phyloP scores from a whole-genome alignment of 1,140 invertebrate species.

The Acromyrmex charruanus region DNA sequence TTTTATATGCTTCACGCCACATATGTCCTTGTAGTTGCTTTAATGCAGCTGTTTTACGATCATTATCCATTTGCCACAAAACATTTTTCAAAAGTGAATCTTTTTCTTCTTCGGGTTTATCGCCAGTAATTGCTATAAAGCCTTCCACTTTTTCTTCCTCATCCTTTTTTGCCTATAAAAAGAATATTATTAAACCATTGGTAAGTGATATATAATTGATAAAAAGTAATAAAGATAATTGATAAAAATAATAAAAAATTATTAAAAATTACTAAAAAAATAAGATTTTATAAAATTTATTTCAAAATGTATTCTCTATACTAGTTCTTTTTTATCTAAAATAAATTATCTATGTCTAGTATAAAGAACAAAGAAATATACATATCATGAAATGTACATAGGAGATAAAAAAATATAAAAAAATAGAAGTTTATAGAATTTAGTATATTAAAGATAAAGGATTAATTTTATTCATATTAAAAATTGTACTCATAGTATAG shows the following conservation, averaged over 20 bases:
- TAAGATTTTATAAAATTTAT: slow-evolving; percentile 3
- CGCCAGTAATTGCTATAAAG: slow-evolving; percentile 86
- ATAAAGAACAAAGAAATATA: neutral
- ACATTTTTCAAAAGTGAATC: slow-evolving; percentile 89
- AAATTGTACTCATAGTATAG: neutral
- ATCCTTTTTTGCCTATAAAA: slow-evolving; percentile 87
- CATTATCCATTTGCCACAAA: slow-evolving; percentile 93
- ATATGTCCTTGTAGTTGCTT: slow-evolving; percentile 96
- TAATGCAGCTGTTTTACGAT: slow-evolving; percentile 93
- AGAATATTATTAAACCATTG: neutral
- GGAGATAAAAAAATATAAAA: neutral
- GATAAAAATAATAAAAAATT: neutral
- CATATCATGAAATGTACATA: neutral
- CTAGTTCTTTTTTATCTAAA: neutral
- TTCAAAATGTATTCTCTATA: neutral
- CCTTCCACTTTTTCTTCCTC: slow-evolving; percentile 87
- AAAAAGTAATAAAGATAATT: slow-evolving; percentile 14
- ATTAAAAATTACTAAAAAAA: slow-evolving; percentile 15
- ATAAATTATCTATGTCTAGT: neutral
- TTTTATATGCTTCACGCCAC: slow-evolving; percentile 94
- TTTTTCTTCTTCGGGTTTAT: slow-evolving; percentile 87
- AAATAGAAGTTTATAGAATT: neutral
- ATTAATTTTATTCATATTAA: neutral
- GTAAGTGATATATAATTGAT: neutral
- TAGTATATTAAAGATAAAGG: slow-evolving; percentile 14